A percentile compares a stretch with the other conserved stretches of the same genome.
These are phyloP conservation scores for Oceanites oceanicus DNA, from an alignment of 2,113 vertebrate species.

Conservation along the genomic window DNA sequence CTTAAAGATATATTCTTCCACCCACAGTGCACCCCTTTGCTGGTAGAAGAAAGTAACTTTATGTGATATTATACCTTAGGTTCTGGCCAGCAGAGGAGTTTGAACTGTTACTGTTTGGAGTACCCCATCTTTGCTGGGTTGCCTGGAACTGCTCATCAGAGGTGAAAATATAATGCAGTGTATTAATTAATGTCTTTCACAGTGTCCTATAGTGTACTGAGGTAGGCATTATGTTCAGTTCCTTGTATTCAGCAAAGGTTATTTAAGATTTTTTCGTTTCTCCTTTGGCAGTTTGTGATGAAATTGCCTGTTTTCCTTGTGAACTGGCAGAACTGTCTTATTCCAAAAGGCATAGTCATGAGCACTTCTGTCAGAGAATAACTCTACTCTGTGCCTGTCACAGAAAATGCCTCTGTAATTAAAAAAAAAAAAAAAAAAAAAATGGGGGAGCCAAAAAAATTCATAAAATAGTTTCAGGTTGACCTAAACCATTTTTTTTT, in stretches of 20 bases:
- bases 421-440: not conserved
- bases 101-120: not conserved
- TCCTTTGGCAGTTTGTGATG: not conserved
- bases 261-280: not conserved
- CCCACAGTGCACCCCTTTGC: not conserved
- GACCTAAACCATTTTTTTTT: not conserved
- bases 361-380: not conserved
- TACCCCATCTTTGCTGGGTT: not conserved
- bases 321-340: not conserved
- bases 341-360: not conserved
- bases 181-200: not conserved
- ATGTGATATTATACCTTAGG: not conserved
- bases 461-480: not conserved
- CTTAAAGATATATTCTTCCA: not conserved
- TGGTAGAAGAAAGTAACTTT: not conserved
- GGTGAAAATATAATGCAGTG: not conserved
- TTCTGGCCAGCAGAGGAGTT: not conserved
- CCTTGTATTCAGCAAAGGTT: not conserved
- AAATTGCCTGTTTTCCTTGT: not conserved
- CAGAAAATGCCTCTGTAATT: not conserved
- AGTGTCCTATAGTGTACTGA: not conserved
- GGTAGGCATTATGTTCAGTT: not conserved
- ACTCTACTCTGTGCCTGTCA: not conserved
- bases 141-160: not conserved
- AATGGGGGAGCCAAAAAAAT: fast-evolving